Evolutionary conservation across 2,113 vertebrate genomes (phyloP), one percentile per base, ranked within the genome.

Genomic region (Bubo scandiacus): DNA sequence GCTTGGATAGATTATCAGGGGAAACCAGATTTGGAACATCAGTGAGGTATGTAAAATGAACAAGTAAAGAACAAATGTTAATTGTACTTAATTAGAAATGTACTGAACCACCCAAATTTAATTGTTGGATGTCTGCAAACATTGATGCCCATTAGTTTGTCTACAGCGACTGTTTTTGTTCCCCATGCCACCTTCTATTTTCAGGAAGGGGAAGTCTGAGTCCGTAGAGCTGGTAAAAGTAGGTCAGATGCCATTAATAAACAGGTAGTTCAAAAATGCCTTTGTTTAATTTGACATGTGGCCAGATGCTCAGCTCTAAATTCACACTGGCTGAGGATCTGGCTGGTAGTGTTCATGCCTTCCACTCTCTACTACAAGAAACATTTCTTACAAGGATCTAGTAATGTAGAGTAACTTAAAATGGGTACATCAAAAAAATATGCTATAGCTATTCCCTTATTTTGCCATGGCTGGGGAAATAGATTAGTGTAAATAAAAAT

Each of bases 11-110:
- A 91, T 95, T 93, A 86, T 96, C 71, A 40, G 84, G 74, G 85
- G 43, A 84, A 92, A 83, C 21, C 32, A 59, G 63, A 83, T 95
- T 96, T 96, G 92, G 86, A 68, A 67, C 85, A 93, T 91, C 83
- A 91, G 22, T 21, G 94, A 97, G 86, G 86, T 97, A 84, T 88
- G 88, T 87, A 90, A 94, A 96, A 97, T 86, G 74, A 97, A 96
- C 83, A 94, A 96, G 78, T 75, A 93, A 89, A 90, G 96, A 96
- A 95, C 90, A 92, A 90, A 93, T 81, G 94, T 89, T 97, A 94
- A 95, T 96, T 97, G 93, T 86, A 94, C 83, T 97, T 98, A 97
- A 97, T 98, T 97, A 97, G 96, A 96, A 97, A 95, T 92, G 82
- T 90, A 82, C 68, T 96, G 96, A 97, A 94, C 87, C 88, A 97